These are phyloP conservation scores for Paraescarpia echinospica DNA, from an alignment of 1,140 invertebrate species.

Conservation along the genomic window DNA sequence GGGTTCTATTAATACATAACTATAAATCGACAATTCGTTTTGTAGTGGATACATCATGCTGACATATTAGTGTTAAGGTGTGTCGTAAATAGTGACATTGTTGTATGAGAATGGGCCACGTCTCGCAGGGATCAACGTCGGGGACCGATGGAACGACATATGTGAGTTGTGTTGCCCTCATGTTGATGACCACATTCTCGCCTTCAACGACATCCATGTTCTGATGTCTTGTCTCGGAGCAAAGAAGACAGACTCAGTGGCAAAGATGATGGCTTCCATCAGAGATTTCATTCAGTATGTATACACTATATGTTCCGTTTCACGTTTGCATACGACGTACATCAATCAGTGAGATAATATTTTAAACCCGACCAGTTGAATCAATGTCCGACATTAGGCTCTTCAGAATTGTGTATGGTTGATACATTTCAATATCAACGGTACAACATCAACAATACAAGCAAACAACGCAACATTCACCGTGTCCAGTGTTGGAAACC, in stretches of 20 bases:
- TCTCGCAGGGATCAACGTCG: conserved; percentile 49
- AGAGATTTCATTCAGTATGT: conserved; percentile 49
- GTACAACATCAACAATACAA: background rate
- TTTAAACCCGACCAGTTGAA: no score
- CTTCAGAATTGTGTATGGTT: no score
- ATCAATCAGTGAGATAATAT: no score
- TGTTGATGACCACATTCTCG: conserved; percentile 61
- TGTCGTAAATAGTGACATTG: background rate
- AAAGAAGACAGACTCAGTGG: conserved; percentile 41
- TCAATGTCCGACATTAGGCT: no score
- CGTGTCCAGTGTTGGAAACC: background rate
- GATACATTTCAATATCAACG: no score
- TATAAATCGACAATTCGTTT: no score
- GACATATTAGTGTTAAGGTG: background rate
- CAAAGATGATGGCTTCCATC: conserved; percentile 49
- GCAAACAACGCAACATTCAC: background rate
- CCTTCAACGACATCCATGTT: conserved; percentile 66
- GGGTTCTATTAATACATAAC: no score
- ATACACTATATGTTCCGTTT: background rate
- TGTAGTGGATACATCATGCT: no score
- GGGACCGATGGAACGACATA: conserved; percentile 57
- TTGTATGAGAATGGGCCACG: background rate
- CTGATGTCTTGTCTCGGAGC: conserved; percentile 57
- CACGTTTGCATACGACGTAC: background rate
- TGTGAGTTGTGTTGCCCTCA: conserved; percentile 53